Evolutionary conservation across 1,140 invertebrate species (phyloP), one percentile per base, ranked within the genome.

Genomic region (Drosophila nigrodunni): DNA sequence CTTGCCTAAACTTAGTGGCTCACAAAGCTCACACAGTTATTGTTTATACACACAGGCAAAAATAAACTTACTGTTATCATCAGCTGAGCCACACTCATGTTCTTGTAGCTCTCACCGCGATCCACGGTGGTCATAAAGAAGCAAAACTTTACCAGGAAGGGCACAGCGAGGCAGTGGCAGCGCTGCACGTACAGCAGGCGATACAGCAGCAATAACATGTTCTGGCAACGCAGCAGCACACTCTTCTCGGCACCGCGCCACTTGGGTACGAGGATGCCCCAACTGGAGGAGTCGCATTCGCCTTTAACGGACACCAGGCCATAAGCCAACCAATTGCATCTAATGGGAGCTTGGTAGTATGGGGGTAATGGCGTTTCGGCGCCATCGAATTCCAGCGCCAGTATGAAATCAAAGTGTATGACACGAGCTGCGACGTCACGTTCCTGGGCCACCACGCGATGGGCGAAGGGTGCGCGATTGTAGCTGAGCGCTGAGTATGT

Each of bases 371-470:
- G 57, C 7, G 57, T 0, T 3, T 57, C 61, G 7, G 21, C 47
- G 1, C 68, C 68, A 30, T 76, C 41, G 21, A 86, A 87, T 5
- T 25, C 71, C 7, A 87, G 0, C 0, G 75, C 82, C 54, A 86
- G 25, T 0, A 82, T 66, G 8, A 86, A 86, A 7, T 86, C 82
- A 10, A 82, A 70, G 46, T 79, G 58, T 1, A 86, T 78, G 43
- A 44, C 50, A 0, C 64, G 60, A 47, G 2, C 6, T 1, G 11
- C 1, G 9, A 7, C 7, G 11, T 9, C 44, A 0, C 64, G 49
- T 0, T 72, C 71, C n/a, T 1, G n/a, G 3, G 78, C 82, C 9
- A 41, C 15, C 6, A 86, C 1, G 11, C 76, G 60, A 57, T 86
- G 82, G 6, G 66, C 44, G 15, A 87, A 87, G 6, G 82, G 79